Evolutionary conservation across 2,888 invertebrate species (phyloP).

Genomic region (Octonoba sinensis): DNA sequence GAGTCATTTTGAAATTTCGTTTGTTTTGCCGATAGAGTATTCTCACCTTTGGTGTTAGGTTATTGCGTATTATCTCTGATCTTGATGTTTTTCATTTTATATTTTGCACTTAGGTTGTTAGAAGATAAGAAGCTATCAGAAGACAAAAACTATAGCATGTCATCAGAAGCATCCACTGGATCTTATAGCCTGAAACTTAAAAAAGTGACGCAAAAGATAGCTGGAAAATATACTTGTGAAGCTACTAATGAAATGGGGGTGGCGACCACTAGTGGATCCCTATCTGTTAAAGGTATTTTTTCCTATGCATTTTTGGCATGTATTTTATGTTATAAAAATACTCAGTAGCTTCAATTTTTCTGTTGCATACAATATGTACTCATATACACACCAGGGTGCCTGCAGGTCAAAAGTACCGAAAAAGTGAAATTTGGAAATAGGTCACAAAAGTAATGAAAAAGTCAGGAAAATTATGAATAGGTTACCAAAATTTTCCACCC

Average conservation of each 20-base stretch:
- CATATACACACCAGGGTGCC: no score
- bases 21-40: no score
- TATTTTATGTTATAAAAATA: no score
- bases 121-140: constrained; percentile 67
- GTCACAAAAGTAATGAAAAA: no score
- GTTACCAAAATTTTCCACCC: no score
- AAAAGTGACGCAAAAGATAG: constrained; percentile 16
- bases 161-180: constrained; percentile 23
- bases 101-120: constrained; percentile 18
- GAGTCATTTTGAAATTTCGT: no score
- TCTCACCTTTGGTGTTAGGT: no score
- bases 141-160: constrained; percentile 37
- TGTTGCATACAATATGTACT: no score
- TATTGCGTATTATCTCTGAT: background rate
- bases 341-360: no score
- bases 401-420: no score
- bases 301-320: background rate
- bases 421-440: no score
- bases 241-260: constrained; percentile 75
- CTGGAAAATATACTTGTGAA: constrained; percentile 71
- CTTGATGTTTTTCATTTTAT: background rate
- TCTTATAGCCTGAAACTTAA: constrained; percentile 47
- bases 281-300: constrained; percentile 79
- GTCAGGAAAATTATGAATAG: no score
- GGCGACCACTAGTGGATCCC: constrained; percentile 80